phyloP scores from a whole-genome alignment of 1,140 invertebrate genomes.

The Trichonephila inaurata region DNA sequence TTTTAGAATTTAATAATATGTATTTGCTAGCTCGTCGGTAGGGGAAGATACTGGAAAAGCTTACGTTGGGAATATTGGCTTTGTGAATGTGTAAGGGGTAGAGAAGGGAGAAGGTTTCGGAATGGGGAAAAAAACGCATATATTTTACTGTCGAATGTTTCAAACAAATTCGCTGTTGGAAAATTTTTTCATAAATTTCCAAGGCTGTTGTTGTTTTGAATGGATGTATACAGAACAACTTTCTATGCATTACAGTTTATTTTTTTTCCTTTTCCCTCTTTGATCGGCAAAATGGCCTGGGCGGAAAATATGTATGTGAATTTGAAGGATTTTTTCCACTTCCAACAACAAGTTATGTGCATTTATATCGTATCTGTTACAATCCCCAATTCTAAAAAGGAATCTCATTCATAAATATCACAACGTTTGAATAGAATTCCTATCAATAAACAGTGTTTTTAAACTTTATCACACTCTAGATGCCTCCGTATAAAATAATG shows the following conservation, averaged over 20 bases:
- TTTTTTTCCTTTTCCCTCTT: constrained; percentile 32
- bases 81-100: constrained; percentile 56
- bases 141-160: constrained; percentile 66
- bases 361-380: constrained; percentile 71
- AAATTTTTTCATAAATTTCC: constrained; percentile 73
- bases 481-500: not conserved
- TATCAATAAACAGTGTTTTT: constrained; percentile 56
- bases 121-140: constrained; percentile 48
- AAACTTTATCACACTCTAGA: not conserved
- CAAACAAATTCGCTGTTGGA: constrained; percentile 70
- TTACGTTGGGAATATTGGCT: constrained; percentile 67
- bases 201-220: constrained; percentile 66
- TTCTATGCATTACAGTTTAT: constrained; percentile 38
- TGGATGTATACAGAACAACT: constrained; percentile 61
- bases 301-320: constrained; percentile 66
- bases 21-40: constrained; percentile 48
- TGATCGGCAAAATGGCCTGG: constrained; percentile 36
- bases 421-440: constrained; percentile 45
- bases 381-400: not conserved
- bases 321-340: constrained; percentile 53
- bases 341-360: constrained; percentile 60
- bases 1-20: constrained; percentile 76
- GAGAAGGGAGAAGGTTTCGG: constrained; percentile 33
- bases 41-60: constrained; percentile 27
- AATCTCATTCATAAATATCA: constrained; percentile 67